These are phyloP conservation scores for Sclerurus mexicanus DNA, from an alignment of 2,113 vertebrate genomes.

Conservation along the genomic window DNA sequence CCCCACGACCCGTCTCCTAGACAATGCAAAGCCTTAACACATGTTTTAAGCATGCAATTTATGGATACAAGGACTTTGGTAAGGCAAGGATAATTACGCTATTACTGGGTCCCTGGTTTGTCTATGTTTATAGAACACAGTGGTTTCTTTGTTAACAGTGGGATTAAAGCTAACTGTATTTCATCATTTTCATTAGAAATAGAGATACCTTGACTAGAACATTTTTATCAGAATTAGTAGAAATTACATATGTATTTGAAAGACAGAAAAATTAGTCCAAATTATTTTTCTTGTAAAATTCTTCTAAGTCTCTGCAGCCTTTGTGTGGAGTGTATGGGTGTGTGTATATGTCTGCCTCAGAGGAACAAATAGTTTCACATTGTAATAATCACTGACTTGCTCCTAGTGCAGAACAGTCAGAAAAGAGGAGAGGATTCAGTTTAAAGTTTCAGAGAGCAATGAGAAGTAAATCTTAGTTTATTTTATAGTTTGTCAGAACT, in stretches of 20 bases:
- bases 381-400: not conserved
- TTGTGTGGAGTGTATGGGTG: not conserved
- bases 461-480: not conserved
- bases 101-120: not conserved
- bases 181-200: not conserved
- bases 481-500: not conserved
- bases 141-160: accelerated
- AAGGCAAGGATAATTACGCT: not conserved
- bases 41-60: not conserved
- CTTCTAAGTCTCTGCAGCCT: not conserved
- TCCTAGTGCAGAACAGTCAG: not conserved
- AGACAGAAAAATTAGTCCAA: not conserved
- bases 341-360: not conserved
- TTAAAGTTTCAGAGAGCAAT: not conserved
- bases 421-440: not conserved
- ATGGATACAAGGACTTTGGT: not conserved
- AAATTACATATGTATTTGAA: not conserved
- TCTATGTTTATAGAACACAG: not conserved
- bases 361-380: not conserved
- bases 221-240: not conserved
- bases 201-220: not conserved
- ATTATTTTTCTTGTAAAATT: not conserved
- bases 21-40: not conserved
- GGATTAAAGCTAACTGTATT: not conserved
- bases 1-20: not conserved